phyloP scores from a whole-genome alignment of 2,888 invertebrate species.

The Troides oblongomaculatus region DNA sequence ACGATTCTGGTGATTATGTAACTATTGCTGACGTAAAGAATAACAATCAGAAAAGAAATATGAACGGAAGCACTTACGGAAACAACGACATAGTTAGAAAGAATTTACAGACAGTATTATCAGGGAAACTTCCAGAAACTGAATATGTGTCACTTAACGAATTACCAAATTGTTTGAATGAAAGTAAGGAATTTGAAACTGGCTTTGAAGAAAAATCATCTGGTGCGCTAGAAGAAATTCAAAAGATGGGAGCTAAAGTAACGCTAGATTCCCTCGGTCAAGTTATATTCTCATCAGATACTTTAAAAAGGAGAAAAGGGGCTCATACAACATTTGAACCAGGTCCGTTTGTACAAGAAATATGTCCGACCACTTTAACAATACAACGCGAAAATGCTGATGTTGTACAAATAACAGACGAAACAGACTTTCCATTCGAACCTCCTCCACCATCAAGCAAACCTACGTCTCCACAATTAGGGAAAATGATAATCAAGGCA shows the following conservation, averaged over 20 bases:
- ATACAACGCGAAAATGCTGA: conserved; percentile 68
- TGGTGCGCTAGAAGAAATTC: conserved; percentile 61
- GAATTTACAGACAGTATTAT: conserved; percentile 80
- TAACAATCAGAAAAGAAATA: conserved; percentile 83
- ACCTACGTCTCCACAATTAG: conserved; percentile 83
- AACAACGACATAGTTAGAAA: conserved; percentile 85
- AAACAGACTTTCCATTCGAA: conserved; percentile 73
- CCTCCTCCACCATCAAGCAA: conserved; percentile 62
- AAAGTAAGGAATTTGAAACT: conserved; percentile 69
- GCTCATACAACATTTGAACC: conserved; percentile 93
- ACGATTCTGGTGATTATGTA: conserved; percentile 90
- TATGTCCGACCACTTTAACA: conserved; percentile 62
- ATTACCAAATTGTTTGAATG: conserved; percentile 80
- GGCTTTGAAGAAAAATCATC: conserved; percentile 56
- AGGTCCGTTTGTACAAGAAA: conserved; percentile 89
- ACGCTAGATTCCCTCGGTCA: conserved; percentile 92
- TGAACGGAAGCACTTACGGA: conserved; percentile 77
- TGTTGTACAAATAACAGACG: conserved; percentile 63
- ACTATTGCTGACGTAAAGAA: conserved; percentile 91
- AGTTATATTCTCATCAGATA: conserved; percentile 93
- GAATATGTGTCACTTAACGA: conserved; percentile 92
- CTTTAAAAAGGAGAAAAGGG: conserved; percentile 87
- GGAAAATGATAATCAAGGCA: conserved; percentile 82
- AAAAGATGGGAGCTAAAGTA: conserved; percentile 86
- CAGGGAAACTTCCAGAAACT: conserved; percentile 82